Evolutionary conservation across 2,888 invertebrate genomes (phyloP).

Genomic region (Tachina fera): DNA sequence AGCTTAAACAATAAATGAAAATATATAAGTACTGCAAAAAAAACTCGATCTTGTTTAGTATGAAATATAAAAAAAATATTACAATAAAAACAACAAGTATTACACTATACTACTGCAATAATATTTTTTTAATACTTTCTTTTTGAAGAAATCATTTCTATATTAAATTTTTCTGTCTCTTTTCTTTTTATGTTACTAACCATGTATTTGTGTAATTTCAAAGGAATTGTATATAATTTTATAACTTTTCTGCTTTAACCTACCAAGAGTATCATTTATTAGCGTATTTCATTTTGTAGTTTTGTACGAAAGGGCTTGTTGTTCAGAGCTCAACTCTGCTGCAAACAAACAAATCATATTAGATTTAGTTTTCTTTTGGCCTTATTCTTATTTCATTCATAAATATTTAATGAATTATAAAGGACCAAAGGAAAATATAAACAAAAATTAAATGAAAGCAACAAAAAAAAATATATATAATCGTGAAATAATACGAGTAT

Average conservation of each 20-base stretch:
- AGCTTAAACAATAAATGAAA: conserved; percentile 36
- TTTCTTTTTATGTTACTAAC: conserved; percentile 7
- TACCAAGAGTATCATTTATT: conserved; percentile 57
- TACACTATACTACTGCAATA: neutral
- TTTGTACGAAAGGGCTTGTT: conserved; percentile 24
- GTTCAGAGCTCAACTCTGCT: conserved; percentile 26
- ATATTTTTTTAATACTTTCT: conserved; percentile 39
- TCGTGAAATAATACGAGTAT: conserved; percentile 43
- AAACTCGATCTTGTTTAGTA: conserved; percentile 56
- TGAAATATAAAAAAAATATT: neutral
- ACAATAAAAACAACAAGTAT: neutral
- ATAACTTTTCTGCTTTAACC: conserved; percentile 20
- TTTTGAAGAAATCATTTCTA: conserved; percentile 17
- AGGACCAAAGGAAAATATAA: conserved; percentile 40
- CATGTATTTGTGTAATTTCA: conserved; percentile 34
- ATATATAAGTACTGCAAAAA: conserved; percentile 54
- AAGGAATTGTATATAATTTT: conserved; percentile 45
- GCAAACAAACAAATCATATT: conserved; percentile 20
- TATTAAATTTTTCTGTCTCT: conserved; percentile 35
- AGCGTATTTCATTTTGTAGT: conserved; percentile 20
- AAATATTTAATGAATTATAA: conserved; percentile 69
- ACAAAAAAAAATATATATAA: conserved; percentile 36
- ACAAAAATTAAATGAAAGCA: conserved; percentile 10
- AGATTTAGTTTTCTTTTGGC: conserved; percentile 10
- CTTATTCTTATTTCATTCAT: conserved; percentile 51